Evolutionary conservation across 2,113 vertebrate species (phyloP).

Genomic region (Labeo rohita): DNA sequence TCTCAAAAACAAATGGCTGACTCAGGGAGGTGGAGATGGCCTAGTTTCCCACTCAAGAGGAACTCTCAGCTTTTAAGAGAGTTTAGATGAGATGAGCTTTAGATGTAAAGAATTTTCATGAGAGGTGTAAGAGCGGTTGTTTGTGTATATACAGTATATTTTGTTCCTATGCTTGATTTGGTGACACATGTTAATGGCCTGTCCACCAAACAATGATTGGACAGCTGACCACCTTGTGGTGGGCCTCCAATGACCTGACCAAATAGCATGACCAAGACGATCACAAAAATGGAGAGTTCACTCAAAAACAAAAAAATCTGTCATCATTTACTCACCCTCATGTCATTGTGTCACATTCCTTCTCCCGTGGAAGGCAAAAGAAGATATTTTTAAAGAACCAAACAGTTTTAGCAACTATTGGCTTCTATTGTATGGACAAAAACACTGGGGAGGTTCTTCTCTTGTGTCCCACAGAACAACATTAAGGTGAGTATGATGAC

Average conservation of each 20-base stretch:
- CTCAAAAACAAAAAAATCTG: not conserved
- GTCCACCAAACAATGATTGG: not conserved
- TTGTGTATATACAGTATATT: not conserved
- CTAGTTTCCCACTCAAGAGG: constrained; percentile 33
- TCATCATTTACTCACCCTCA: not conserved
- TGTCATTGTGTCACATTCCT: no score
- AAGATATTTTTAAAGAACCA: not conserved
- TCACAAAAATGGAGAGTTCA: not conserved
- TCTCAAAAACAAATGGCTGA: constrained; percentile 53
- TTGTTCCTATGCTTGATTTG: not conserved
- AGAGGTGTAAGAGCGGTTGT: not conserved
- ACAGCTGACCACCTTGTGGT: not conserved
- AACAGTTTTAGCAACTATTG: not conserved
- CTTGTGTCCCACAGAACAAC: not conserved
- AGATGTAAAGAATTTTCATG: not conserved
- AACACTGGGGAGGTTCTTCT: not conserved
- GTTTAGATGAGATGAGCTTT: not conserved
- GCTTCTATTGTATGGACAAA: not conserved
- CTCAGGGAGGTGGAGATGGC: constrained; percentile 52
- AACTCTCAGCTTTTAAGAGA: constrained; percentile 8
- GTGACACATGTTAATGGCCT: not conserved
- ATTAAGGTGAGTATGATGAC: not conserved
- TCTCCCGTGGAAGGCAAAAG: no score
- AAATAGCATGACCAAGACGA: not conserved
- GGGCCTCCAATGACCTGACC: not conserved